These are phyloP conservation scores for Channa maculata DNA, from an alignment of 2,113 vertebrate species.

Conservation along the genomic window DNA sequence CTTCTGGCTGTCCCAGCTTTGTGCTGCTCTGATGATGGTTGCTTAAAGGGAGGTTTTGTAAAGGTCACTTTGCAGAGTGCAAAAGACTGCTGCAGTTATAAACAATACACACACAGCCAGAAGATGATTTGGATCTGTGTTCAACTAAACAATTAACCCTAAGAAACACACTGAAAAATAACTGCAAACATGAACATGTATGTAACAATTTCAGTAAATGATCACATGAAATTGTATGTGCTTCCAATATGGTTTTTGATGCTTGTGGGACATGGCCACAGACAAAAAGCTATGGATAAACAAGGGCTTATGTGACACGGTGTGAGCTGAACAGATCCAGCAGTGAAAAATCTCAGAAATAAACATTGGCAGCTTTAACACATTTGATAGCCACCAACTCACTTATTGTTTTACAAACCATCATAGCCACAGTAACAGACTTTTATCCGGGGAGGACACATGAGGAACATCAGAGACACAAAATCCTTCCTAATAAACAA, in stretches of 20 bases:
- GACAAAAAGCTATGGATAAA: conserved; percentile 14
- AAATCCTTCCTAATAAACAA: neutral
- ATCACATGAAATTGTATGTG: neutral
- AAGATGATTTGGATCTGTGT: conserved; percentile 10
- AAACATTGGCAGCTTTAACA: neutral
- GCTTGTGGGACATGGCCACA: neutral
- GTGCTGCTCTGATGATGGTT: neutral
- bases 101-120: conserved; percentile 6
- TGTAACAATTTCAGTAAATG: neutral
- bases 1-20: conserved; percentile 13
- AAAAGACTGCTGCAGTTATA: conserved; percentile 17
- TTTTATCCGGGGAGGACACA: neutral
- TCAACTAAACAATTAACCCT: conserved; percentile 27
- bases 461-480: neutral
- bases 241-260: neutral
- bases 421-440: neutral
- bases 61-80: conserved; percentile 51
- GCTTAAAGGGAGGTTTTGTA: conserved; percentile 38
- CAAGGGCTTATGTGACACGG: neutral
- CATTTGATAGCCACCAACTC: neutral
- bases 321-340: neutral
- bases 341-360: neutral
- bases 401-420: neutral
- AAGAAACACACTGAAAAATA: neutral
- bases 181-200: neutral